Evolutionary conservation across 2,113 vertebrate genomes (phyloP).

Genomic region (Microtus ochrogaster): DNA sequence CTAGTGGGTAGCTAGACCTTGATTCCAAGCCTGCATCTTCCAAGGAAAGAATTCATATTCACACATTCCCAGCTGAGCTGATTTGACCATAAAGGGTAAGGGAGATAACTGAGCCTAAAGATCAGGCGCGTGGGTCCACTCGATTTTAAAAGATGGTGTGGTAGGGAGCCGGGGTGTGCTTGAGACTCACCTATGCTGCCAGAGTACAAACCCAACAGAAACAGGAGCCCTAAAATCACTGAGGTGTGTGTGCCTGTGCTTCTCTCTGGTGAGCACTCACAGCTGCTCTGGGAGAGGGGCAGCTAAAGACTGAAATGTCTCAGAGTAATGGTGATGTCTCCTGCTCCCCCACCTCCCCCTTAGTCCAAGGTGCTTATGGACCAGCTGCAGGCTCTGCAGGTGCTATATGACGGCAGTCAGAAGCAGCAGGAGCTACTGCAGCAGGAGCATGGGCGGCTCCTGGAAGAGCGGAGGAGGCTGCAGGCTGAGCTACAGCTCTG

Average conservation of each 20-base stretch:
- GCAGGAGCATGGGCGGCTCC: slow-evolving; percentile 87
- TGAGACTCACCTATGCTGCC: not conserved
- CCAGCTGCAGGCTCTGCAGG: slow-evolving; percentile 85
- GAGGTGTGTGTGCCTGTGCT: not conserved
- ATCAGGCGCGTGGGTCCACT: not conserved
- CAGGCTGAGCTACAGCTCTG: slow-evolving; percentile 89
- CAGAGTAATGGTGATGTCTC: slow-evolving; percentile 1
- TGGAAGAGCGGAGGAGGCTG: slow-evolving; percentile 85
- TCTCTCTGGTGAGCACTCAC: not conserved
- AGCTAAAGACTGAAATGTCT: not conserved
- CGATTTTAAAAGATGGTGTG: not conserved
- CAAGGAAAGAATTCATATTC: not conserved
- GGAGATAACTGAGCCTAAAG: not conserved
- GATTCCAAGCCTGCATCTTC: not conserved
- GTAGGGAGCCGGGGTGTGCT: not conserved
- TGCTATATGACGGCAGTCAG: slow-evolving; percentile 85
- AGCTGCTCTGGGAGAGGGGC: not conserved
- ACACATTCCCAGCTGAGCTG: not conserved
- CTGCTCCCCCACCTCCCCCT: not conserved
- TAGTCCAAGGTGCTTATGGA: slow-evolving; percentile 49
- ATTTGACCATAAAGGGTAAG: not conserved
- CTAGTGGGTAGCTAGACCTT: not conserved
- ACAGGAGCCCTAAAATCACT: not conserved
- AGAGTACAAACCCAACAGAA: not conserved
- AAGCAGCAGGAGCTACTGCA: slow-evolving; percentile 86